phyloP scores from a whole-genome alignment of 2,888 invertebrate species.

The Lochmaea capreae region DNA sequence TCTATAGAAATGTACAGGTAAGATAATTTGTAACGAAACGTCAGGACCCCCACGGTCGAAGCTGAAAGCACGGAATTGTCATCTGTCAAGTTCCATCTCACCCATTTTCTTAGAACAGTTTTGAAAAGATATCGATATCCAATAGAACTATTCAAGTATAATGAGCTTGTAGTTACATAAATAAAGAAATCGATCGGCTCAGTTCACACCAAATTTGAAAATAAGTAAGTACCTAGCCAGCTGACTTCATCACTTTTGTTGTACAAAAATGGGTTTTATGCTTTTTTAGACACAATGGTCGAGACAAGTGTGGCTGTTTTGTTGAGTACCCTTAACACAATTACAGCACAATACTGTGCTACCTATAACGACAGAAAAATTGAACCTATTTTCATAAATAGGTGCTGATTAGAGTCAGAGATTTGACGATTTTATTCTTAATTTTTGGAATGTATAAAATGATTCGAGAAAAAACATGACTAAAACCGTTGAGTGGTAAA shows the following conservation, averaged over 20 bases:
- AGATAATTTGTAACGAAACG: slow-evolving; percentile 61
- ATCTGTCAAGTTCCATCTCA: slow-evolving; percentile 56
- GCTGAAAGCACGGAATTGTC: slow-evolving; percentile 54
- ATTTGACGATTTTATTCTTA: too few species aligned
- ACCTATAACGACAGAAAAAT: neutral
- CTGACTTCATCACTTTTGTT: slow-evolving; percentile 53
- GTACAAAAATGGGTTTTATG: slow-evolving; percentile 53
- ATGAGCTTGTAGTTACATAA: slow-evolving; percentile 55
- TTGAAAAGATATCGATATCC: slow-evolving; percentile 49
- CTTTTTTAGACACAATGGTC: slow-evolving; percentile 49
- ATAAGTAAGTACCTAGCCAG: slow-evolving; percentile 57
- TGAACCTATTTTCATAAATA: neutral
- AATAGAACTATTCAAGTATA: slow-evolving; percentile 55
- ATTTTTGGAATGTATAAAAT: neutral
- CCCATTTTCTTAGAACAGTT: slow-evolving; percentile 53
- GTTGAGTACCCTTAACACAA: slow-evolving; percentile 30
- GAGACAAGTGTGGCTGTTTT: slow-evolving; percentile 54
- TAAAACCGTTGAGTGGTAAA: too few species aligned
- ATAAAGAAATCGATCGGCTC: slow-evolving; percentile 56
- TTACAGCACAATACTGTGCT: neutral
- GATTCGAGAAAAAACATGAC: neutral
- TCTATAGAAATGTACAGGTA: slow-evolving; percentile 56
- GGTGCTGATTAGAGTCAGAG: neutral
- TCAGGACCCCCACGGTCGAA: slow-evolving; percentile 48
- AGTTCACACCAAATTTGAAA: slow-evolving; percentile 57